Percentiles rank a stretch among this genome's conserved stretches.
These are phyloP conservation scores for Smittia sp. DNA, from an alignment of 2,888 invertebrate species.

Conservation along the genomic window DNA sequence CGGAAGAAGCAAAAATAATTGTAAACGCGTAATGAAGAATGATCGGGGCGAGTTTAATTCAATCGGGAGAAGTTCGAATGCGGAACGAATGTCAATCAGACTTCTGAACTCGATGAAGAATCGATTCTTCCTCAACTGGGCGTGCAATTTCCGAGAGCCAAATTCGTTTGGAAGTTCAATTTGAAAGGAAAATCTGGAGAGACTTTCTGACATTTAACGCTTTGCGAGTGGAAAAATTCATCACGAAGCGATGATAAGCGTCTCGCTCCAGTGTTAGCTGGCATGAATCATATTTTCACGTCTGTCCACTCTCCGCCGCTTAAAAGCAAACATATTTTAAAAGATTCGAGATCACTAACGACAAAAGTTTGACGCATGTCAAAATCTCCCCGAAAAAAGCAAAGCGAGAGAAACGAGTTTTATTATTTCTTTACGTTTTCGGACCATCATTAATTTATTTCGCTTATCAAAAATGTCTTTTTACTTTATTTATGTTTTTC, in stretches of 20 bases:
- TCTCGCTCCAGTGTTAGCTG: neutral
- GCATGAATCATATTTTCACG: slow-evolving; percentile 6
- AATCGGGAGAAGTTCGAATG: neutral
- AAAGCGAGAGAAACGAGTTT: slow-evolving; percentile 33
- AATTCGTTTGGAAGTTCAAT: too few species aligned
- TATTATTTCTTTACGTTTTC: slow-evolving; percentile 37
- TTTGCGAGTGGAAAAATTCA: neutral
- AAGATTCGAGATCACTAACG: slow-evolving; percentile 24
- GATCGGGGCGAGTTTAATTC: slow-evolving; percentile 6
- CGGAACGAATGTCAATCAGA: slow-evolving; percentile 15
- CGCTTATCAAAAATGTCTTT: slow-evolving; percentile 42
- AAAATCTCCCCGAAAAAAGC: slow-evolving; percentile 29
- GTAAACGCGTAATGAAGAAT: slow-evolving; percentile 18
- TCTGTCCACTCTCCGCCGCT: neutral
- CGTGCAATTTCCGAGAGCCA: neutral
- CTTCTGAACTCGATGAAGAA: slow-evolving; percentile 16
- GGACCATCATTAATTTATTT: slow-evolving; percentile 41
- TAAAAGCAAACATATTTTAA: slow-evolving; percentile 32
- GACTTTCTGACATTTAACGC: too few species aligned
- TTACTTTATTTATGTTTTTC: slow-evolving; percentile 41
- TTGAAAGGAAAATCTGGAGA: too few species aligned
- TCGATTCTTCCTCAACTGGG: slow-evolving; percentile 3
- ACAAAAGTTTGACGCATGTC: slow-evolving; percentile 41
- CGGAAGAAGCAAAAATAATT: slow-evolving; percentile 19
- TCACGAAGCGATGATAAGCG: neutral